Base-by-base conservation (phyloP, 1,140 invertebrate genomes). In the Trissolcus basalis region DNA sequence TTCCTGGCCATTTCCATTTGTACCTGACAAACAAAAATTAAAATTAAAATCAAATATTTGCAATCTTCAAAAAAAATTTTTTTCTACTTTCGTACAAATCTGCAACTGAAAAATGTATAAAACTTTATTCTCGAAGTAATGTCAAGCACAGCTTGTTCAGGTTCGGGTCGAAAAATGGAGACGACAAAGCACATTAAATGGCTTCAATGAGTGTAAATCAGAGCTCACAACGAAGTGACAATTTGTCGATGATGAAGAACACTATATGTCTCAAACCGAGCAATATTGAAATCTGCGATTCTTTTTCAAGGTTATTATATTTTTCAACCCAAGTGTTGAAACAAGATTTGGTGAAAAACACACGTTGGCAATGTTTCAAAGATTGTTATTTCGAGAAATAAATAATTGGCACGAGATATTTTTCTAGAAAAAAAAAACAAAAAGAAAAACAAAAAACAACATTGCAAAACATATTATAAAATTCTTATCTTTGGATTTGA, bases 1-100 rank as follows among this genome's bases (percentile, higher is more conserved):
- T 41, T 81, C 84, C 13, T 82, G 78, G 32, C 79, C 65, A 71
- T 81, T 84, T 33, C 48, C 55, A 59, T 73, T 82, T 70, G 70
- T 74, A 48, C 83, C 86, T 88, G 48, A 77, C 9, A 4, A 39
- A 39, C n/a, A n/a, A 2, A 39, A 39, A 39, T 39, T n/a, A 39
- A 1, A 39, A 11, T 8, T 4, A 39, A 39, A 11, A 39, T 11
- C 3, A n/a, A n/a, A n/a, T n/a, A n/a, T n/a, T n/a, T n/a, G n/a
- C n/a, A 5, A 35, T 35, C 10, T 35, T 35, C 33, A 35, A n/a
- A n/a, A n/a, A n/a, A n/a, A n/a, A n/a, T n/a, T n/a, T n/a, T n/a
- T n/a, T n/a, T n/a, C n/a, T n/a, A n/a, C n/a, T n/a, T n/a, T n/a
- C n/a, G n/a, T n/a, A n/a, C n/a, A n/a, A n/a, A n/a, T n/a, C n/a